Conservation (phyloP, 53 echinoderm and acorn worm genomes). For the Holothuria leucospilota region DNA sequence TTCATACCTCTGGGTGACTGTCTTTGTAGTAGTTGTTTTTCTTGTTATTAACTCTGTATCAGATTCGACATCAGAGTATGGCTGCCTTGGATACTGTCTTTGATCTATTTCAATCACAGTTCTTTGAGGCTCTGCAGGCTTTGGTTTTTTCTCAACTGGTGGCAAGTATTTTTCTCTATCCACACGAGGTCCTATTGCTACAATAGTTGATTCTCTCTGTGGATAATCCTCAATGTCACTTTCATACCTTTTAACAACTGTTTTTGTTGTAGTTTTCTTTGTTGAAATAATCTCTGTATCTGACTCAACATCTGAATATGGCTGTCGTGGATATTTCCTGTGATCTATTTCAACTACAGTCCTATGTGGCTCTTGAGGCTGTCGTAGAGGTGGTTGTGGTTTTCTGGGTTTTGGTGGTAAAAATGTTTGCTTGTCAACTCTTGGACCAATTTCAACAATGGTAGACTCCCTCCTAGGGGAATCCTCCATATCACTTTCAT, state of each 20-base stretch:
- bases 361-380: constrained; percentile 58
- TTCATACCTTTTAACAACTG: neutral
- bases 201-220: constrained; percentile 55
- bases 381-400: constrained; percentile 8
- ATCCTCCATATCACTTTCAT: constrained; percentile 64
- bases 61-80: constrained; percentile 41
- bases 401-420: constrained; percentile 27
- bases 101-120: constrained; percentile 44
- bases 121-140: constrained; percentile 49
- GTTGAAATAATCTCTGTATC: constrained; percentile 62
- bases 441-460: constrained; percentile 48
- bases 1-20: constrained; percentile 67
- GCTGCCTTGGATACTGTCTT: constrained; percentile 4
- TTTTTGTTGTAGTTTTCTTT: constrained; percentile 65
- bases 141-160: constrained; percentile 37
- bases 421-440: constrained; percentile 13
- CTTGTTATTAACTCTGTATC: constrained; percentile 68
- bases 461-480: constrained; percentile 42
- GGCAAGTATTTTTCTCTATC: constrained; percentile 58
- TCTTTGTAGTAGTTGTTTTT: constrained; percentile 71
- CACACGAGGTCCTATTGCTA: constrained; percentile 40
- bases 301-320: constrained; percentile 56
- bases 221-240: constrained; percentile 10
- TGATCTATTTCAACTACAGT: constrained; percentile 79
- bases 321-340: constrained; percentile 68